phyloP scores from a whole-genome alignment of 1,140 invertebrate species.

The Neodiprion fabricii region DNA sequence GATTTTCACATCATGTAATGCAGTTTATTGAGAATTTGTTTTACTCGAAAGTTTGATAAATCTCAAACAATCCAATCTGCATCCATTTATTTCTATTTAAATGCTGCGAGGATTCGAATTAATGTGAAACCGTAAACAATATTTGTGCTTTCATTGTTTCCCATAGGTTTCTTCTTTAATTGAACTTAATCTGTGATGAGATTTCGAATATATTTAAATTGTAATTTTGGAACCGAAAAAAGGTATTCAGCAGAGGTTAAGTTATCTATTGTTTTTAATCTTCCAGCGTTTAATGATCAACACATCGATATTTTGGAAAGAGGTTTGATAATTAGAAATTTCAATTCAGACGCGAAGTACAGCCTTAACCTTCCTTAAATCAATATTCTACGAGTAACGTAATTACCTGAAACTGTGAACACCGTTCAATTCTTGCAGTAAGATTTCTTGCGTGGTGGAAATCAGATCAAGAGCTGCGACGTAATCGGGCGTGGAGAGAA shows the following conservation, averaged over 20 bases:
- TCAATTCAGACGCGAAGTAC: neutral
- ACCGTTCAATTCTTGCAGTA: slow-evolving; percentile 87
- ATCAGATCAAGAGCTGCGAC: slow-evolving; percentile 97
- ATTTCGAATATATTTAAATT: neutral
- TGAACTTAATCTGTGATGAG: too few relatives aligned
- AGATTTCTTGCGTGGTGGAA: slow-evolving; percentile 93
- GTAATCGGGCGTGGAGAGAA: slow-evolving; percentile 96
- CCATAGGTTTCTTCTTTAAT: too few relatives aligned
- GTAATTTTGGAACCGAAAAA: neutral
- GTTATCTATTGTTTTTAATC: too few relatives aligned
- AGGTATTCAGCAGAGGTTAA: too few relatives aligned
- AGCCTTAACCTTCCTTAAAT: slow-evolving; percentile 5
- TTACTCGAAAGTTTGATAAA: too few relatives aligned
- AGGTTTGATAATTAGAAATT: neutral
- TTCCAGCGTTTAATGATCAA: neutral
- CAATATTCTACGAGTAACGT: neutral
- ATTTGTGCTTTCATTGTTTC: too few relatives aligned
- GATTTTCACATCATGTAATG: too few relatives aligned
- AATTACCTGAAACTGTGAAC: slow-evolving; percentile 85
- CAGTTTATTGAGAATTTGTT: too few relatives aligned
- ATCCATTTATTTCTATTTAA: too few relatives aligned
- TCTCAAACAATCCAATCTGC: too few relatives aligned
- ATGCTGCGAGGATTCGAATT: too few relatives aligned
- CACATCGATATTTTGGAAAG: neutral
- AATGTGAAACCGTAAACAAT: too few relatives aligned